These are phyloP conservation scores for Drosophila infuscata DNA, from an alignment of 2,888 invertebrate genomes.

Conservation along the genomic window DNA sequence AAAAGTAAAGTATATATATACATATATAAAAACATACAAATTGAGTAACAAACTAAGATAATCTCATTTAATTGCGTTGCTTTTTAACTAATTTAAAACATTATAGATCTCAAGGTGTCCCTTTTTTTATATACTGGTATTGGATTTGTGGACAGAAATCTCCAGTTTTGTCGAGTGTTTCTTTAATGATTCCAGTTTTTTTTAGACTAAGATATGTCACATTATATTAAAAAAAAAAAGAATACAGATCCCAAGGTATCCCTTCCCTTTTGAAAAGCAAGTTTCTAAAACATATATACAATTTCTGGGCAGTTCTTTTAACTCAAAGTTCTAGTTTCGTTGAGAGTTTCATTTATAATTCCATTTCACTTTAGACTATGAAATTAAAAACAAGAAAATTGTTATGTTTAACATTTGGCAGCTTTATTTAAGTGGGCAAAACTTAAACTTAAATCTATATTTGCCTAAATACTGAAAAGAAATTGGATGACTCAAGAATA, in stretches of 20 bases:
- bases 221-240: neutral
- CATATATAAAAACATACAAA: conserved; percentile 13
- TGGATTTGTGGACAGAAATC: neutral
- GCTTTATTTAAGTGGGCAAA: conserved; percentile 40
- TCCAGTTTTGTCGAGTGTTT: neutral
- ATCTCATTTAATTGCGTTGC: conserved; percentile 3
- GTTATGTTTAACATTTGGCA: conserved; percentile 11
- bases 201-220: neutral
- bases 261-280: neutral
- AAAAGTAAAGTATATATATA: conserved; percentile 60
- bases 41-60: conserved; percentile 12
- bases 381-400: neutral
- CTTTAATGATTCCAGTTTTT: neutral
- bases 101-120: neutral
- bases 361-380: no score
- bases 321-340: neutral
- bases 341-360: neutral
- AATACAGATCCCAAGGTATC: neutral
- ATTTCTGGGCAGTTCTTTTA: neutral
- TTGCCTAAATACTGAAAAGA: conserved; percentile 34
- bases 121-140: neutral
- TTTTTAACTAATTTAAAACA: neutral
- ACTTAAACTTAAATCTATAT: conserved; percentile 32
- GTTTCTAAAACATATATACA: neutral
- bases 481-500: conserved; percentile 1